Evolutionary conservation across 2,888 invertebrate species (phyloP).

Genomic region (Cotesia congregata): DNA sequence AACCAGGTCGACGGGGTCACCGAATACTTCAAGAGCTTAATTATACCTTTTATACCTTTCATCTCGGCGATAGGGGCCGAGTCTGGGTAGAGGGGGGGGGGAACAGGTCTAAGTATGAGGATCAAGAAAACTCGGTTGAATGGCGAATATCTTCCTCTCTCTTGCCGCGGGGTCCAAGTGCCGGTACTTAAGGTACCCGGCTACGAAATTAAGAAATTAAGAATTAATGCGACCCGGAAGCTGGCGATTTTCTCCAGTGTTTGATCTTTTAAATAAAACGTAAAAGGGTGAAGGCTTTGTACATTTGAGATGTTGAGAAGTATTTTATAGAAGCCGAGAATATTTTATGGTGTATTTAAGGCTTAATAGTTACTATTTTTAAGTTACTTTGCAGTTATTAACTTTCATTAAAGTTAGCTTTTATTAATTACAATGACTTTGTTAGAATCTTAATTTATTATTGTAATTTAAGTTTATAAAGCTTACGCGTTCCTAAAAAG

Average conservation of each 20-base stretch:
- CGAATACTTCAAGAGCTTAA: conserved; percentile 55
- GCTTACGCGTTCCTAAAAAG: too few species aligned
- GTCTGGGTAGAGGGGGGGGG: too few species aligned
- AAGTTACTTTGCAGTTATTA: too few species aligned
- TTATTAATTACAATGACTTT: neutral
- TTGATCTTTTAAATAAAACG: conserved; percentile 41
- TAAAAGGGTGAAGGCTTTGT: neutral
- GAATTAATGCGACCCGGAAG: conserved; percentile 62
- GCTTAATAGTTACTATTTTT: too few species aligned
- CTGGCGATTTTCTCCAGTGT: conserved; percentile 49
- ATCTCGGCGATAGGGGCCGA: conserved; percentile 42
- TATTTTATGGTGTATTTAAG: neutral
- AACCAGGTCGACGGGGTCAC: conserved; percentile 12
- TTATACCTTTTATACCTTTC: conserved; percentile 66
- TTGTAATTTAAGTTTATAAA: neutral
- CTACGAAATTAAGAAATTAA: conserved; percentile 65
- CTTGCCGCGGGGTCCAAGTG: neutral
- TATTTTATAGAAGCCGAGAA: neutral
- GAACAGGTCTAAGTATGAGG: too few species aligned
- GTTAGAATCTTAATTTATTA: neutral
- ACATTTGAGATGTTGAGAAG: neutral
- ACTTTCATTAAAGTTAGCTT: too few species aligned
- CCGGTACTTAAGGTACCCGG: conserved; percentile 57
- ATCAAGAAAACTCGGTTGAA: too few species aligned
- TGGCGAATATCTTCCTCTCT: too few species aligned